Evolutionary conservation across 2,888 invertebrate genomes (phyloP).

Genomic region (Archips xylosteana): DNA sequence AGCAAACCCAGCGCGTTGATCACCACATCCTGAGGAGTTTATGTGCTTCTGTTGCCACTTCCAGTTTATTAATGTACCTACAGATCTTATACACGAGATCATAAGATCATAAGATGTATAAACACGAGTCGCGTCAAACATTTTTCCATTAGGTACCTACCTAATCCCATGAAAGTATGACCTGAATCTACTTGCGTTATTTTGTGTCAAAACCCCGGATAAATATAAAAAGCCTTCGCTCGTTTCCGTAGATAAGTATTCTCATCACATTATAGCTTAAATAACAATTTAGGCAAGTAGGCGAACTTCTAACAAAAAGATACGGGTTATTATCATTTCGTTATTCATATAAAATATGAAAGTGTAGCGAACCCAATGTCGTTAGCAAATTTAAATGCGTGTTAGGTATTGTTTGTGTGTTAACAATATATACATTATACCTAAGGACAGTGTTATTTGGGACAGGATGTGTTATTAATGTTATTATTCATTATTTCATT

Average conservation of each 20-base stretch:
- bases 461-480: slow-evolving; percentile 13
- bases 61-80: slow-evolving; percentile 12
- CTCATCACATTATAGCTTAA: background rate
- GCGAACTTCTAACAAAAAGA: background rate
- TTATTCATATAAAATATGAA: background rate
- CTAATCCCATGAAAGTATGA: background rate
- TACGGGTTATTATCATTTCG: slow-evolving; percentile 2
- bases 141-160: background rate
- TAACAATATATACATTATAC: background rate
- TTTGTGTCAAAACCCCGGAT: background rate
- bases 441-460: slow-evolving; percentile 4
- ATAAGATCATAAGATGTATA: too few species aligned
- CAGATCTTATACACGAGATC: background rate
- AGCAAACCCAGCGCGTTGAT: background rate
- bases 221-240: background rate
- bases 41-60: background rate
- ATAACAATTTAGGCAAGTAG: background rate
- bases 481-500: slow-evolving; percentile 13
- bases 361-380: background rate
- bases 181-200: background rate
- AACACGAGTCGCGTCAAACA: background rate
- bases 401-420: background rate
- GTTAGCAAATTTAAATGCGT: background rate
- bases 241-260: background rate
- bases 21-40: slow-evolving; percentile 14